Conservation (phyloP, 2,113 vertebrate species). For the Peromyscus leucopus region DNA sequence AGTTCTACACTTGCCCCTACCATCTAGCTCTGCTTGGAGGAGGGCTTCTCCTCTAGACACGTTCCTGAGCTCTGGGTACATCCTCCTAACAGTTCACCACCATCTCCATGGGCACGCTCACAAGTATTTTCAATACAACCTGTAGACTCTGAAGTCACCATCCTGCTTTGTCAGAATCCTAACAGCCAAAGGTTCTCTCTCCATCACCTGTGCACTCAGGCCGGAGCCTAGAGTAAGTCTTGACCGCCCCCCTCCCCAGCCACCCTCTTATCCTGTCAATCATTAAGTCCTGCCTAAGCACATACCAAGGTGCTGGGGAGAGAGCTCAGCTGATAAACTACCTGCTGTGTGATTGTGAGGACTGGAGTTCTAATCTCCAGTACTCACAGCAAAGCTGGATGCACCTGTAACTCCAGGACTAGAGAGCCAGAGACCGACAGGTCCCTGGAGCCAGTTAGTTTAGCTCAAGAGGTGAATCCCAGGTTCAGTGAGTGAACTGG, state of each 20-base stretch:
- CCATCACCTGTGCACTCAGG: neutral
- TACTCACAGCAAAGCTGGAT: neutral
- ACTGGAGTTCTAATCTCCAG: neutral
- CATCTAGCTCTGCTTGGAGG: neutral
- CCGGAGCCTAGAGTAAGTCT: neutral
- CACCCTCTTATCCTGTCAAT: no score
- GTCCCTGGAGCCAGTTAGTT: neutral
- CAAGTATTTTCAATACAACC: neutral
- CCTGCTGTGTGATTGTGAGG: neutral
- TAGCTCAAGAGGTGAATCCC: no score
- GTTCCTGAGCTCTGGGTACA: neutral
- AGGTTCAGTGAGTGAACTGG: neutral
- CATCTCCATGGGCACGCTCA: accelerated
- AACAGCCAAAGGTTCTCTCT: neutral
- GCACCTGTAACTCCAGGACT: neutral
- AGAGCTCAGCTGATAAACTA: no score
- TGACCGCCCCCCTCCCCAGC: accelerated
- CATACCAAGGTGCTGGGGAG: neutral
- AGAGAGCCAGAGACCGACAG: neutral
- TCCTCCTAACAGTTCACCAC: neutral
- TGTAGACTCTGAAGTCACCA: accelerated
- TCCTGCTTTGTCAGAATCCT: neutral
- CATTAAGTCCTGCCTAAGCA: neutral
- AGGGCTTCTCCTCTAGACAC: no score
- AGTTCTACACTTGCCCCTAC: neutral